These are phyloP conservation scores for Drosophila busckii DNA, from an alignment of 1,140 invertebrate genomes.

Conservation along the genomic window DNA sequence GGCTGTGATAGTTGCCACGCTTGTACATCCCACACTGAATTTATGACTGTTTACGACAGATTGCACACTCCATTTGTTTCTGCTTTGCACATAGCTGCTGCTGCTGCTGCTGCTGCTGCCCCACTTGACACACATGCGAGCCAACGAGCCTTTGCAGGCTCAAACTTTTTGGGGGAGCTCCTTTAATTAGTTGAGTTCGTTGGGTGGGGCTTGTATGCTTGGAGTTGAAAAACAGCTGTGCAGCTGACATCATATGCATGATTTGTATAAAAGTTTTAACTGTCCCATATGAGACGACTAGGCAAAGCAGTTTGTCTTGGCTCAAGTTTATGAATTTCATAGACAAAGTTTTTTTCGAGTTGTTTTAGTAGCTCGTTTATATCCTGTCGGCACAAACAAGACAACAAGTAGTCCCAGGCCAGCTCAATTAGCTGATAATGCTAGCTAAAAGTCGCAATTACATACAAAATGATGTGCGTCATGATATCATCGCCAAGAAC, in stretches of 20 bases:
- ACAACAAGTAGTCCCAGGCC: slow-evolving; percentile 24
- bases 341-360: slow-evolving; percentile 63
- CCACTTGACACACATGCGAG: slow-evolving; percentile 61
- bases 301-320: slow-evolving; percentile 50
- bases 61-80: slow-evolving; percentile 77
- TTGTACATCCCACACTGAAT: slow-evolving; percentile 44
- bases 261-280: slow-evolving; percentile 68
- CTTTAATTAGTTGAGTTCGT: slow-evolving; percentile 31
- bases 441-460: slow-evolving; percentile 2
- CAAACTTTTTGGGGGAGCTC: slow-evolving; percentile 33
- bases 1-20: slow-evolving; percentile 52
- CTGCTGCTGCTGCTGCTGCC: too few species aligned
- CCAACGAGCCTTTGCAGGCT: slow-evolving; percentile 30
- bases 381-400: slow-evolving; percentile 34
- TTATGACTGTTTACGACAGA: slow-evolving; percentile 75
- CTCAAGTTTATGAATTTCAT: slow-evolving; percentile 75
- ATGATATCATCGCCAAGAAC: slow-evolving; percentile 30
- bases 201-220: slow-evolving; percentile 5
- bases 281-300: slow-evolving; percentile 14
- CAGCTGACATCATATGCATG: slow-evolving; percentile 69
- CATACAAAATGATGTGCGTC: slow-evolving; percentile 13
- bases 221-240: slow-evolving; percentile 25
- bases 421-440: slow-evolving; percentile 42
- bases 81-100: slow-evolving; percentile 71
- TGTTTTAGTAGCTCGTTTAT: slow-evolving; percentile 44